These are phyloP conservation scores for Grammomys dolichurus DNA, from an alignment of 2,113 vertebrate genomes.

Conservation along the genomic window DNA sequence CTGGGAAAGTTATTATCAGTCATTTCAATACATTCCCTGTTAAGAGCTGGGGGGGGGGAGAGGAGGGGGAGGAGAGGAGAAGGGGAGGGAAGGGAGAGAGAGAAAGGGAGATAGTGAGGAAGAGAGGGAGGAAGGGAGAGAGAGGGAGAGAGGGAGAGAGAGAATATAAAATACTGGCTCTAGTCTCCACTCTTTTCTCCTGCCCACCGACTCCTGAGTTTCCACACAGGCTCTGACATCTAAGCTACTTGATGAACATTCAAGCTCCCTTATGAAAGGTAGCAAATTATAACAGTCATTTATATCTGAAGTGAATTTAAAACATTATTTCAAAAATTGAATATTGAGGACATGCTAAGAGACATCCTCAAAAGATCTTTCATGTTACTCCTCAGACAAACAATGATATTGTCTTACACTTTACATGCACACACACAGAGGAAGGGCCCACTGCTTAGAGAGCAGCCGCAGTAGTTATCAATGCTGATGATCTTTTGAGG, in stretches of 20 bases:
- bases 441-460: background rate
- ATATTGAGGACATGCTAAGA: background rate
- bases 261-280: background rate
- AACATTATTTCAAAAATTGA: background rate
- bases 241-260: background rate
- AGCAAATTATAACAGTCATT: background rate
- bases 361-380: background rate
- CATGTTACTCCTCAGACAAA: background rate
- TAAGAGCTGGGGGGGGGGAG: background rate
- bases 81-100: no score
- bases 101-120: no score
- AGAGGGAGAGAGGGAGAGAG: no score
- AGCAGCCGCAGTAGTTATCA: background rate
- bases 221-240: background rate
- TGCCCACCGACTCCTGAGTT: background rate
- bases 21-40: constrained; percentile 8
- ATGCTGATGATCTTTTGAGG: no score
- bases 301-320: background rate
- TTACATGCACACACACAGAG: background rate
- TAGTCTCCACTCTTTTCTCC: background rate
- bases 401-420: background rate
- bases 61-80: no score
- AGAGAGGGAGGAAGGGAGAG: no score
- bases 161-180: background rate
- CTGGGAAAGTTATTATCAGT: constrained; percentile 10